Evolutionary conservation across 2,113 vertebrate genomes (phyloP).

Genomic region (Thomomys bottae): DNA sequence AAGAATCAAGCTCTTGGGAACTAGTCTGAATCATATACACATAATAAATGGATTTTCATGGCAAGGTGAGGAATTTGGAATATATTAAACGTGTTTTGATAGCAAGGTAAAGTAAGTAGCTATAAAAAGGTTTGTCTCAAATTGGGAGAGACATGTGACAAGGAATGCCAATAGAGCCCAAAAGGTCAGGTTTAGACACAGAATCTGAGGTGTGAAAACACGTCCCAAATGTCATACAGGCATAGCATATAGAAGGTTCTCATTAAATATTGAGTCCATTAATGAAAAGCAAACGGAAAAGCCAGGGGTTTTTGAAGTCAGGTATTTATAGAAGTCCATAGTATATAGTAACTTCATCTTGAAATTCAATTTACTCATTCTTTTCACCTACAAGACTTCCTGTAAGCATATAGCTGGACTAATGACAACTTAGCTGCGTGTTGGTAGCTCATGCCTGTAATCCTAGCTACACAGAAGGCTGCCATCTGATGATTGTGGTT

Average conservation of each 20-base stretch:
- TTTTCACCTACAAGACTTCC: background rate
- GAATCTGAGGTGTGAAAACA: background rate
- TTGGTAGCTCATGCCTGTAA: too few species aligned
- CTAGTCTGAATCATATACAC: background rate
- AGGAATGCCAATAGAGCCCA: background rate
- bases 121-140: slow-evolving; percentile 4
- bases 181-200: background rate
- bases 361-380: background rate
- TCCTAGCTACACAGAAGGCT: too few species aligned
- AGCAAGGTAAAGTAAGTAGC: background rate
- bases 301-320: background rate
- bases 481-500: too few species aligned
- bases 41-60: background rate
- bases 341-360: background rate
- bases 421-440: background rate
- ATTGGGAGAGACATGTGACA: background rate
- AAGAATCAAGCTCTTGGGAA: background rate
- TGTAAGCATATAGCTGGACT: background rate
- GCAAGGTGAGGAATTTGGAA: background rate
- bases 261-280: slow-evolving; percentile 52
- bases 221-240: too few species aligned
- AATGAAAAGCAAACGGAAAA: slow-evolving; percentile 38
- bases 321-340: background rate
- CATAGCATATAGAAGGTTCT: too few species aligned
- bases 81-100: background rate